Evolutionary conservation across 2,888 invertebrate species (phyloP), one percentile per base, ranked within the genome.

Genomic region (Brenthis ino): DNA sequence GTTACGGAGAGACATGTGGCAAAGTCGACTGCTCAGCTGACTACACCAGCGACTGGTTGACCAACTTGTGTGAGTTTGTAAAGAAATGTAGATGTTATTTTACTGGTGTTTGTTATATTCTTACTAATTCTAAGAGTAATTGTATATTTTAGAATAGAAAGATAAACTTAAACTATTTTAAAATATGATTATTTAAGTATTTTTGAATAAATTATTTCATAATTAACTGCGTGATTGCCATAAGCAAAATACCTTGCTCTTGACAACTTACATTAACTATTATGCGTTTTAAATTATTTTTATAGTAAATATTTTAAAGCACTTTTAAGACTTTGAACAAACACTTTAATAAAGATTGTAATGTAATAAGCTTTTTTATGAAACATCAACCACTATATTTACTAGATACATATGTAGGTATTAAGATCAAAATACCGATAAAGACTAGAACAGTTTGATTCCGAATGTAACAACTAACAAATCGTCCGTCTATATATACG

Each of bases 41-140:
- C 24, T 24, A 5, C 74, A 75, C 20, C 1, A 13, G 14, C 57
- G 65, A 55, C 14, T 28, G 6, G 75, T 76, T 71, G 69, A 51
- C 57, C 56, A 71, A 71, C 70, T 67, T 54, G 68, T 73, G 65
- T 43, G 74, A 73, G 71, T 72, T 74, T 1, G 12, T 47, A 53
- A 5, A 28, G 14, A 11, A 50, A 57, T 43, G 24, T 8, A 50
- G 48, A 14, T 57, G 0, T 50, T n/a, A 20, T 47, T 14, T 53
- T 58, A 12, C 6, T 54, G 50, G 16, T 47, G 13, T n/a, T 53
- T 16, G 51, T n/a, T 16, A 16, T 16, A 53, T 53, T 53, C 16
- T 4, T 16, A 11, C n/a, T 53, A 53, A 16, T 16, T 53, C 8
- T 53, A 3, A n/a, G 3, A 53, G 16, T n/a, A 16, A 16, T 2